phyloP scores from a whole-genome alignment of 1,140 invertebrate genomes.

The Drosophila punjabiensis region DNA sequence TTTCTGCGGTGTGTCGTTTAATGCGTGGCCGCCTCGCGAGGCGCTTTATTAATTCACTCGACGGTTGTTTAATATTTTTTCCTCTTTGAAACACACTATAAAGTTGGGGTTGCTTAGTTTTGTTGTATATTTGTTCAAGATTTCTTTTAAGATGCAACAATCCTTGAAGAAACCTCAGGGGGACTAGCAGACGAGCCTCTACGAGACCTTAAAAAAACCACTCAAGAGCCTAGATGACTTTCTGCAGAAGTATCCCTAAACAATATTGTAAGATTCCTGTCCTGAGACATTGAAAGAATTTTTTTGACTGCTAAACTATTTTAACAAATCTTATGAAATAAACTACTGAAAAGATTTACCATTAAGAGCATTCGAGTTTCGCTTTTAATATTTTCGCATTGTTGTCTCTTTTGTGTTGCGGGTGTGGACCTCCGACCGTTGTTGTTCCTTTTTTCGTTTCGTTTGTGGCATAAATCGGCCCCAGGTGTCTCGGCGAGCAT shows the following conservation, averaged over 20 bases:
- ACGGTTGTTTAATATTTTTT: constrained; percentile 72
- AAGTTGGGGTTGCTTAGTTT: not conserved
- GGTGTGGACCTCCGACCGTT: constrained; percentile 51
- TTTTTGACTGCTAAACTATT: not conserved
- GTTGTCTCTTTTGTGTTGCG: constrained; percentile 49
- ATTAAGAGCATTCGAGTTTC: constrained; percentile 35
- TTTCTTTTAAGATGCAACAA: not conserved
- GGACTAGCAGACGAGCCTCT: not conserved
- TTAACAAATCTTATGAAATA: not conserved
- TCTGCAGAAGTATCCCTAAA: not conserved
- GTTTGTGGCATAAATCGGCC: constrained; percentile 74
- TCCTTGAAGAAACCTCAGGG: not conserved
- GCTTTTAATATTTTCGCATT: not conserved
- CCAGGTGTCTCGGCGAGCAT: constrained; percentile 72
- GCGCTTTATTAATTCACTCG: constrained; percentile 82
- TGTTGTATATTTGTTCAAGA: not conserved
- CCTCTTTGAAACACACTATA: constrained; percentile 28
- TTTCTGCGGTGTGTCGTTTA: constrained; percentile 68
- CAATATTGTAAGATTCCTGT: no score
- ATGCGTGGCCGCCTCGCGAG: constrained; percentile 72
- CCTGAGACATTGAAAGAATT: no score
- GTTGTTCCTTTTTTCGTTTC: constrained; percentile 35
- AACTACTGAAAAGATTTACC: no score
- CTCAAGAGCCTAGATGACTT: not conserved
- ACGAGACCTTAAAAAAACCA: not conserved